Percentiles rank a stretch among this genome's conserved stretches.
Conservation (phyloP, 37 sponge, comb jelly and placozoan species). For the Bolinopsis microptera region DNA sequence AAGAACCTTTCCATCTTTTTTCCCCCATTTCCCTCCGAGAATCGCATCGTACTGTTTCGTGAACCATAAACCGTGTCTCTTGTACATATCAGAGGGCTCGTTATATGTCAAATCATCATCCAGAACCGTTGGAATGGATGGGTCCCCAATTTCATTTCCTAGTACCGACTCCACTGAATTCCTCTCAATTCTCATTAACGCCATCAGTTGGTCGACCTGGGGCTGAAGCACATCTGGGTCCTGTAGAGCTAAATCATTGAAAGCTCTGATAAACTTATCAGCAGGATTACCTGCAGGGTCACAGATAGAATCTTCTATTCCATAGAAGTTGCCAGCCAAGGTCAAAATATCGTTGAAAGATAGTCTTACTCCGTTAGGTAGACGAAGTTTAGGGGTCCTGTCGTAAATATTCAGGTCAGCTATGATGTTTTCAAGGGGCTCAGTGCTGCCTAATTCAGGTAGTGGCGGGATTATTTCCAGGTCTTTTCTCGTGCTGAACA, state of each 20-base stretch:
- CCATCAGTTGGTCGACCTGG: not conserved
- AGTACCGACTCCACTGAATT: not conserved
- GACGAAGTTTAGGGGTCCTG: not conserved
- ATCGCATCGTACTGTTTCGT: not conserved
- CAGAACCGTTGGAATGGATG: not conserved
- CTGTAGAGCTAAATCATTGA: not conserved
- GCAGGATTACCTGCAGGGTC: not conserved
- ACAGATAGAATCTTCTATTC: not conserved
- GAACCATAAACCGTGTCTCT: not conserved
- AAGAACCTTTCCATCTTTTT: not conserved
- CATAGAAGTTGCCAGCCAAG: not conserved
- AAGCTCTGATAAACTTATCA: not conserved
- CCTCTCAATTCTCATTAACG: not conserved
- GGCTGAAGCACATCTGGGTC: not conserved
- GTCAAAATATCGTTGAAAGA: not conserved
- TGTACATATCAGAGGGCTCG: not conserved
- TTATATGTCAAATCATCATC: not conserved
- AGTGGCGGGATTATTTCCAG: not conserved
- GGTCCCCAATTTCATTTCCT: not conserved
- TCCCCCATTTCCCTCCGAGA: not conserved
- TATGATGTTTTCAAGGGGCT: not conserved
- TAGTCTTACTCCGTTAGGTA: not conserved
- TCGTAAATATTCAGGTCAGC: not conserved
- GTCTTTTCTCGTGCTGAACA: not conserved
- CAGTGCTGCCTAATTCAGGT: not conserved